Percentiles rank a stretch among this genome's conserved stretches.
These are phyloP conservation scores for Smutsia gigantea DNA, from an alignment of 2,797 vertebrate species.

Conservation along the genomic window DNA sequence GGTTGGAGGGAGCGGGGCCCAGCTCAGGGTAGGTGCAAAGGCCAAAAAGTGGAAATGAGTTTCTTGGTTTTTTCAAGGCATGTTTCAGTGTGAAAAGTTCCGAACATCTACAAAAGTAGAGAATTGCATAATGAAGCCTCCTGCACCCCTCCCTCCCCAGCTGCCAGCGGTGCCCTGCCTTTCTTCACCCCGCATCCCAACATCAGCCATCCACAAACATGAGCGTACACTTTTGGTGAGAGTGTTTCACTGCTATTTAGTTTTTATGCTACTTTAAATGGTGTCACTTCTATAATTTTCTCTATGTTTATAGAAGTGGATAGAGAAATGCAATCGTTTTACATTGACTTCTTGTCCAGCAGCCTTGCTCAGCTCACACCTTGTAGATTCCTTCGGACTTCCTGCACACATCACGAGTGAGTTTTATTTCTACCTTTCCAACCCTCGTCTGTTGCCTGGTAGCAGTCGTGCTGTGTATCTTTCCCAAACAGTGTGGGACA, in stretches of 20 bases:
- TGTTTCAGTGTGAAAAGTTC: background rate
- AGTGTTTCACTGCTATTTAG: background rate
- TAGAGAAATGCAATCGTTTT: background rate
- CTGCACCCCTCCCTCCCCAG: rapidly evolving
- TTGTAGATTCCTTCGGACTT: rapidly evolving
- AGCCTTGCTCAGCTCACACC: background rate
- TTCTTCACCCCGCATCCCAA: background rate
- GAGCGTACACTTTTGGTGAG: background rate
- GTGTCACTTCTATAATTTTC: background rate
- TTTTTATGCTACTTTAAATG: background rate
- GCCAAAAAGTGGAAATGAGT: too few species aligned
- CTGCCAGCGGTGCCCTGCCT: rapidly evolving
- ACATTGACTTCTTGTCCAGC: background rate
- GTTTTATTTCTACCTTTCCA: too few species aligned
- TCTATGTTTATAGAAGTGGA: background rate
- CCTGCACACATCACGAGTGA: rapidly evolving
- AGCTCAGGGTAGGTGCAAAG: background rate
- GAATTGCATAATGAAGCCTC: rapidly evolving
- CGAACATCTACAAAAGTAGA: rapidly evolving
- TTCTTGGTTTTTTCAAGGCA: background rate
- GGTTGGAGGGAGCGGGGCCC: background rate
- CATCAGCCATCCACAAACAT: rapidly evolving
- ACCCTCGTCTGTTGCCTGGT: background rate
- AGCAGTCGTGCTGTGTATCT: background rate
- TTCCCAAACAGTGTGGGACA: background rate